Evolutionary conservation across 1,140 invertebrate genomes (phyloP).

Genomic region (Cotesia glomerata): DNA sequence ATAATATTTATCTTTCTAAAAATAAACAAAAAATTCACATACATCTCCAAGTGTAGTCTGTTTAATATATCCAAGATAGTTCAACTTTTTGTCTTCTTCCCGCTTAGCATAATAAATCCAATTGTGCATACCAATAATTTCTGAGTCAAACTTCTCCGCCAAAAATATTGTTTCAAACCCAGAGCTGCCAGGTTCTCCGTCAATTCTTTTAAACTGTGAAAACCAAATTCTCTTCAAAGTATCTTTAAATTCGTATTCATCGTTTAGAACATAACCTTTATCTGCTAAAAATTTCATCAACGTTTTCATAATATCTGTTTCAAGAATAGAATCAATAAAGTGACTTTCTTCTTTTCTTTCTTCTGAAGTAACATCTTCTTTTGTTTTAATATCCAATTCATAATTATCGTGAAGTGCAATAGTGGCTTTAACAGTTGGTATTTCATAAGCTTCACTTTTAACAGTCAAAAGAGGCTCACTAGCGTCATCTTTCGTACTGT

Average conservation of each 20-base stretch:
- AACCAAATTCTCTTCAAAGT: conserved; percentile 65
- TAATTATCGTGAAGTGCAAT: conserved; percentile 62
- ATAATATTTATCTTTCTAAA: not conserved
- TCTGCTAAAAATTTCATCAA: conserved; percentile 66
- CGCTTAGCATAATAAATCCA: conserved; percentile 69
- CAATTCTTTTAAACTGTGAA: conserved; percentile 64
- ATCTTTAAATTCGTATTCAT: conserved; percentile 63
- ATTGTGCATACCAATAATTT: conserved; percentile 69
- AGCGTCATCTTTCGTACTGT: conserved; percentile 55
- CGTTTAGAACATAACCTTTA: conserved; percentile 60
- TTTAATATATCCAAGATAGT: conserved; percentile 68
- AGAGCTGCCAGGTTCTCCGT: conserved; percentile 62
- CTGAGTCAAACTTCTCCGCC: conserved; percentile 66
- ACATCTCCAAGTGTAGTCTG: conserved; percentile 59
- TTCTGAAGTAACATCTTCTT: conserved; percentile 65
- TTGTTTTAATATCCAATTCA: conserved; percentile 59
- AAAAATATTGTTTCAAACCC: conserved; percentile 70
- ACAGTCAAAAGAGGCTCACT: conserved; percentile 52
- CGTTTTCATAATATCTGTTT: conserved; percentile 67
- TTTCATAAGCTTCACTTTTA: conserved; percentile 54
- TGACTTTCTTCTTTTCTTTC: conserved; percentile 66
- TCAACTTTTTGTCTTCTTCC: conserved; percentile 60
- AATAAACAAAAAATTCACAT: conserved; percentile 40
- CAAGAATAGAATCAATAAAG: conserved; percentile 67
- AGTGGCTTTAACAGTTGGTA: conserved; percentile 60